phyloP scores from a whole-genome alignment of 2,113 vertebrate genomes.

The Microtus richardsoni region DNA sequence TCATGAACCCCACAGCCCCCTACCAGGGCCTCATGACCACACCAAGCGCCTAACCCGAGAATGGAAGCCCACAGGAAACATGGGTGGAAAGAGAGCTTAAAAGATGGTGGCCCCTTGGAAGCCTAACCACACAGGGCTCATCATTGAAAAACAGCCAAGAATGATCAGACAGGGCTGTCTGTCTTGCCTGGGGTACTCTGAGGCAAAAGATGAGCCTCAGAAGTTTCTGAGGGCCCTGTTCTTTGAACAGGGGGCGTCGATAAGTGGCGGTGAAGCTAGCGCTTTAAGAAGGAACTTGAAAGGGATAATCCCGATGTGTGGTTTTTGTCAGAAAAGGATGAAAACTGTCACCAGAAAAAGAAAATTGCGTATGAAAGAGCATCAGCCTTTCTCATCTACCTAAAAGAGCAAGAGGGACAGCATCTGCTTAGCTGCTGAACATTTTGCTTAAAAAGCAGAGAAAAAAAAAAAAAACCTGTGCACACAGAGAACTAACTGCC shows the following conservation, averaged over 20 bases:
- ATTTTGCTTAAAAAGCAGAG: conserved; percentile 69
- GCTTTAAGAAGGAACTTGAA: conserved; percentile 71
- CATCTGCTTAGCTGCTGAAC: conserved; percentile 50
- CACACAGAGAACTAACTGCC: conserved; percentile 21
- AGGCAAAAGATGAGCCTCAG: conserved; percentile 44
- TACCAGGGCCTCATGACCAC: conserved; percentile 25
- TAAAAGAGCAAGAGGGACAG: conserved; percentile 58
- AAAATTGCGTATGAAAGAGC: conserved; percentile 73
- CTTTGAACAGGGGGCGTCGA: background rate
- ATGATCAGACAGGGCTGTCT: background rate
- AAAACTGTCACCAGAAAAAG: conserved; percentile 67
- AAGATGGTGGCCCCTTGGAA: background rate
- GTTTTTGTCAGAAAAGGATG: conserved; percentile 68
- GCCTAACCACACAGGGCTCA: background rate
- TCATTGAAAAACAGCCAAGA: background rate
- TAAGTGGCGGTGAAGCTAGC: background rate
- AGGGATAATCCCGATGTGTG: conserved; percentile 60
- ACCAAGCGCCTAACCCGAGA: background rate
- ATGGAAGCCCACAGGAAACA: background rate
- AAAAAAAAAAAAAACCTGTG: conserved; percentile 54
- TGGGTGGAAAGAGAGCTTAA: conserved; percentile 8
- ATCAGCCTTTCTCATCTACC: conserved; percentile 55
- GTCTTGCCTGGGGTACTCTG: background rate
- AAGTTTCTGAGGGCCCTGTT: background rate
- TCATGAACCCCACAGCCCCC: conserved; percentile 11